phyloP scores from a whole-genome alignment of 2,888 invertebrate genomes.

The Tinea trinotella region DNA sequence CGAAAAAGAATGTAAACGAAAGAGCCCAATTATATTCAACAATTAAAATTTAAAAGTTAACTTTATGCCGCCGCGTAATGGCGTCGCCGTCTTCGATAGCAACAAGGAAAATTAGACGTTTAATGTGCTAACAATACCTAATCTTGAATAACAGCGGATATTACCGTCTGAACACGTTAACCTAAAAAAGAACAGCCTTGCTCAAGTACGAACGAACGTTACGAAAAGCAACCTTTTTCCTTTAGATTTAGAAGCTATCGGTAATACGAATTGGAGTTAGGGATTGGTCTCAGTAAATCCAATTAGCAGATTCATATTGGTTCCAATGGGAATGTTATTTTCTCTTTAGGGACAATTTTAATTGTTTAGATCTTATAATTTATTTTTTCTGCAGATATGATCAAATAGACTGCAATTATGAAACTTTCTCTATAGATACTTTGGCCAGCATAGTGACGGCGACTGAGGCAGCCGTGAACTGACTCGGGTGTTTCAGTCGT shows the following conservation, averaged over 20 bases:
- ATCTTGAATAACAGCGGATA: not conserved
- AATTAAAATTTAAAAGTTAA: not conserved
- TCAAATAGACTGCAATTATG: no score
- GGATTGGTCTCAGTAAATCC: no score
- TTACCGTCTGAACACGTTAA: not conserved
- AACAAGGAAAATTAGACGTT: not conserved
- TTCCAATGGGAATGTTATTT: no score
- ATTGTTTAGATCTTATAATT: no score
- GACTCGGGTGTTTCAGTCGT: no score
- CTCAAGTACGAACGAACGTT: not conserved
- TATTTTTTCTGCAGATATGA: no score
- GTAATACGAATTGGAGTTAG: not conserved
- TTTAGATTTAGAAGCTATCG: not conserved
- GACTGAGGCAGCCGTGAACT: no score
- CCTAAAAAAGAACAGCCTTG: conserved; percentile 1
- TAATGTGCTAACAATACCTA: not conserved
- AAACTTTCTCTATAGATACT: no score
- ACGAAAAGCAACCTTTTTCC: not conserved
- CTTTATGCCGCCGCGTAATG: not conserved
- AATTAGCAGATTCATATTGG: no score
- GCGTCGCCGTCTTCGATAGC: not conserved
- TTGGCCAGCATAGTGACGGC: no score
- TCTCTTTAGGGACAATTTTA: no score
- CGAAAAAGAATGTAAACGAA: not conserved
- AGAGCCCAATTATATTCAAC: not conserved